Evolutionary conservation across 2,797 vertebrate genomes (phyloP).

Genomic region (Falco cherrug): DNA sequence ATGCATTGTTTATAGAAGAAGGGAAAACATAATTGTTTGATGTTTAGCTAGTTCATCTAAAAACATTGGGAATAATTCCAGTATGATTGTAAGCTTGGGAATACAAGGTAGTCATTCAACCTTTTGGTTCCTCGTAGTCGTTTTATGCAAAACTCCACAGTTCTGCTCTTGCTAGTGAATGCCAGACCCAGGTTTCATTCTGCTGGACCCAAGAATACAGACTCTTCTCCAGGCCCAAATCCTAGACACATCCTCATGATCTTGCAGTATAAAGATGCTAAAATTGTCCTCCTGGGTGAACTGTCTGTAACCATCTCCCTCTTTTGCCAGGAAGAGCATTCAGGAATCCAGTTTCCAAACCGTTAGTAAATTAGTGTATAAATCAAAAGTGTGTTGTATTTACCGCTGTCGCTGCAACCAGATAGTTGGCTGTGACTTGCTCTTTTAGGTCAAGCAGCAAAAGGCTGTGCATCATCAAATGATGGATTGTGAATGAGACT

Average conservation of each 20-base stretch:
- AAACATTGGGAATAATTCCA: not conserved
- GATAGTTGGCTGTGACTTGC: not conserved
- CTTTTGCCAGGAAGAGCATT: not conserved
- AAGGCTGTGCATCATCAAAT: slow-evolving; percentile 24
- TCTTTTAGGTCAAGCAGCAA: slow-evolving; percentile 36
- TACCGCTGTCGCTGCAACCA: not conserved
- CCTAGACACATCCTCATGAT: not conserved
- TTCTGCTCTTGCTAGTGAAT: not conserved
- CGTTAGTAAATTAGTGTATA: not conserved
- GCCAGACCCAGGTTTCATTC: not conserved
- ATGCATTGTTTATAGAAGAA: not conserved
- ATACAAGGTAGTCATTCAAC: not conserved
- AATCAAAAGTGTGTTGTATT: slow-evolving; percentile 34
- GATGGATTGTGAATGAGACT: slow-evolving; percentile 33
- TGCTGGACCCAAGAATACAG: not conserved
- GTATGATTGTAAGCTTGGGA: not conserved
- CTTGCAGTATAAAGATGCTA: not conserved
- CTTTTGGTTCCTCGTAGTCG: not conserved
- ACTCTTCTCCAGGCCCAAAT: not conserved
- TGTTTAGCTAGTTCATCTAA: not conserved
- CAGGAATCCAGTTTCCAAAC: not conserved
- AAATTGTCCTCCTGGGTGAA: not conserved
- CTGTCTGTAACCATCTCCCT: not conserved
- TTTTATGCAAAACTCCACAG: not conserved
- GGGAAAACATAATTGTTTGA: not conserved